Evolutionary conservation across 53 echinoderm and acorn worm genomes (phyloP).

Genomic region (Pentamera pediparva): DNA sequence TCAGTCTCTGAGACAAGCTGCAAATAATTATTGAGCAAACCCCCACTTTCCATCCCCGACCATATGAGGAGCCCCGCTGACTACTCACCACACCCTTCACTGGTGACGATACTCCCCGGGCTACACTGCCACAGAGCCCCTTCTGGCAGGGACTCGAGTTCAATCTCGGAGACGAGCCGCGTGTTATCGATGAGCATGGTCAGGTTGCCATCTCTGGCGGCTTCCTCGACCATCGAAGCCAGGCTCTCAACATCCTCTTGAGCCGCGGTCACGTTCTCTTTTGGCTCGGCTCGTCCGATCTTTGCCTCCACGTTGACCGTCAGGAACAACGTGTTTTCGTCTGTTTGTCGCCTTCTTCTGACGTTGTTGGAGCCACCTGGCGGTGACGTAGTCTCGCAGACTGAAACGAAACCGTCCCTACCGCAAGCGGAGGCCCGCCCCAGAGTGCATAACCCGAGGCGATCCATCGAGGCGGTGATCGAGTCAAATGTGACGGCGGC

Average conservation of each 20-base stretch:
- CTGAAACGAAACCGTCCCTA: neutral
- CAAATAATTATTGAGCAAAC: neutral
- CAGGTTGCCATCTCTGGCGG: neutral
- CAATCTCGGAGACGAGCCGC: neutral
- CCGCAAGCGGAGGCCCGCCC: neutral
- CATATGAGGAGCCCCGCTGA: neutral
- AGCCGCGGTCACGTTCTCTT: neutral
- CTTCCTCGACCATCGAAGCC: neutral
- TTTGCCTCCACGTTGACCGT: constrained; percentile 12
- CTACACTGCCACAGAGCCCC: neutral
- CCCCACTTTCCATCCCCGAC: too few species aligned
- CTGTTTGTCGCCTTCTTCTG: neutral
- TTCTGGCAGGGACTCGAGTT: neutral
- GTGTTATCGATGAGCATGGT: constrained; percentile 11
- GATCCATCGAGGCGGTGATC: neutral
- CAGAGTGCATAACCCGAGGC: neutral
- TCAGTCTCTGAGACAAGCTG: neutral
- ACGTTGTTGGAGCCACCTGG: neutral
- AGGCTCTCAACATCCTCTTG: neutral
- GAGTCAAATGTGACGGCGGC: neutral
- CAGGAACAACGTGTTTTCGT: neutral
- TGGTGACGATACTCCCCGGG: neutral
- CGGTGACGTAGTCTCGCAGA: neutral
- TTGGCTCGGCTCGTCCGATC: neutral
- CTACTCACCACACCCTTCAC: constrained; percentile 14